Evolutionary conservation across 1,140 invertebrate genomes (phyloP).

Genomic region (Leptinotarsa texana): DNA sequence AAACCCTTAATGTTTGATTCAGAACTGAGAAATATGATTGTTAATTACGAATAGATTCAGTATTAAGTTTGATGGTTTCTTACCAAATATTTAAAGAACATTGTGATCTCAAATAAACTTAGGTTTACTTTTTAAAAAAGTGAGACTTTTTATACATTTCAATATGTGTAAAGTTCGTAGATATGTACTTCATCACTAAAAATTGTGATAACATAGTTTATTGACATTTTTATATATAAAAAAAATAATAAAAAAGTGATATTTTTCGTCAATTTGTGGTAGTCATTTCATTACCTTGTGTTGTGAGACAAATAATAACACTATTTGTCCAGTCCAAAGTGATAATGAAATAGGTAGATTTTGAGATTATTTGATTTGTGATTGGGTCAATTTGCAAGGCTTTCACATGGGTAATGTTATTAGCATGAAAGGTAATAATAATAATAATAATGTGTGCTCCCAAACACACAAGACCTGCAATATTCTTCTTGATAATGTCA

Average conservation of each 20-base stretch:
- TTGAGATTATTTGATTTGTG: no score
- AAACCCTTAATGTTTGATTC: conserved; percentile 9
- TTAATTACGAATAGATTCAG: conserved; percentile 1
- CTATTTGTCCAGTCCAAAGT: no score
- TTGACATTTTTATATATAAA: conserved; percentile 4
- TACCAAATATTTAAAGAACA: conserved; percentile 1
- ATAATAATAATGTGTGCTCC: no score
- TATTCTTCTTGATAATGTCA: no score
- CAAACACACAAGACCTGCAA: no score
- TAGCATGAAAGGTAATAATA: no score
- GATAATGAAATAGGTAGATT: no score
- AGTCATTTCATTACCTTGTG: no score
- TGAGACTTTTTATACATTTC: conserved; percentile 8
- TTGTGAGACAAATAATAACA: no score
- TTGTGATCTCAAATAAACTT: background rate
- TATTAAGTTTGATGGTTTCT: conserved; percentile 6
- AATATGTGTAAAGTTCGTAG: background rate
- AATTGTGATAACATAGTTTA: conserved; percentile 2
- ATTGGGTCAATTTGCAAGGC: no score
- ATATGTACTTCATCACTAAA: conserved; percentile 2
- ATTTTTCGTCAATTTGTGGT: conserved; percentile 2
- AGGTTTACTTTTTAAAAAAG: background rate
- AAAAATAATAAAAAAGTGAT: background rate
- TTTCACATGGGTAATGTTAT: no score
- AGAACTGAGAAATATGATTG: conserved; percentile 11